Base-by-base conservation (phyloP, 2,797 vertebrate genomes). In the Coranthus polyacanthus region DNA sequence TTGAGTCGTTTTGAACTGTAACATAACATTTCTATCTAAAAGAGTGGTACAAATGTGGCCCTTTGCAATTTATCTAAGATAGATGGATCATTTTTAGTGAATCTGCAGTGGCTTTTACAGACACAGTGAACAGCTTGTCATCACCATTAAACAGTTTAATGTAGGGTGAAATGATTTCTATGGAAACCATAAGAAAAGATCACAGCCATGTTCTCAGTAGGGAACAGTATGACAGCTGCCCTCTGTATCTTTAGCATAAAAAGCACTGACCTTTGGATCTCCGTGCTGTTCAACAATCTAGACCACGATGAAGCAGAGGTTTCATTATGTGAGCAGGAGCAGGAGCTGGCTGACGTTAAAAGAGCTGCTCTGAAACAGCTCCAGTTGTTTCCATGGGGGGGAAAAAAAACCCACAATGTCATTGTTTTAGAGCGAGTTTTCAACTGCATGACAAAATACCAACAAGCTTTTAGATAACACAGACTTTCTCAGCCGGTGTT, bases 241-340 rank as follows among this genome's bases (percentile, higher is more conserved):
- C 2, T 42, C 20, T 41, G 2, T 37, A 39, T 38, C 26, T 37
- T 45, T 29, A 29, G 49, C 42, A 22, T 18, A 38, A 78, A 78
- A n/a, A 67, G 50, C 57, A 53, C 24, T 82, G 69, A 75, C 67
- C 73, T 60, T 75, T 72, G 21, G 17, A 49, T 43, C 38, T 20
- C 12, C 17, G 24, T 32, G 36, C 59, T 55, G 21, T 26, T 57
- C 55, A 17, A 20, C 51, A 57, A 22, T 42, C 24, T 6, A 11
- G 16, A 44, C 18, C 24, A 43, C 1, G 5, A 46, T 46, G 17
- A 53, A 46, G 46, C 38, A 6, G 2, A 0, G 4, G 12, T 44
- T 21, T 1, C 24, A 32, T 32, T 44, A 20, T 53, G 9, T 5
- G 44, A 26, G 21, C 52, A 13, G 24, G 8, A 57, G 26, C 32